Conservation (phyloP, 1,140 invertebrate species). For the Bacillus rossius region DNA sequence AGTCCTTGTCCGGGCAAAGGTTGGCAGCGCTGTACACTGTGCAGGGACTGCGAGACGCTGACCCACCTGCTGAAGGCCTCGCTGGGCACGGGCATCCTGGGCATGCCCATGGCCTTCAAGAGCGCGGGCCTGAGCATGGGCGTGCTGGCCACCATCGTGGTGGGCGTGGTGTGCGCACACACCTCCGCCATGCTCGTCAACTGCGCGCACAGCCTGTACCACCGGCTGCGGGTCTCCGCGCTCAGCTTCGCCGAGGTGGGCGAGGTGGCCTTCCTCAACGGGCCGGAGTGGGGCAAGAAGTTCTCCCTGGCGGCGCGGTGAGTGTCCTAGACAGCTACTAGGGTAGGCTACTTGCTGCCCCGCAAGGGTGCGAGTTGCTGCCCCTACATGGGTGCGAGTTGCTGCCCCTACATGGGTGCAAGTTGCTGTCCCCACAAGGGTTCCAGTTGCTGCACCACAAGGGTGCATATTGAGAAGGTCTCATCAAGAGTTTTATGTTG, state of each 20-base stretch:
- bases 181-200: slow-evolving; percentile 80
- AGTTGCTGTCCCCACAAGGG: too few species aligned
- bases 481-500: too few species aligned
- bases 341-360: too few species aligned
- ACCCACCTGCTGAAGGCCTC: slow-evolving; percentile 84
- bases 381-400: too few species aligned
- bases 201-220: slow-evolving; percentile 72
- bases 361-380: too few species aligned
- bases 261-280: slow-evolving; percentile 63
- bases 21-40: too few species aligned
- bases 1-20: too few species aligned
- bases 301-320: background rate
- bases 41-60: slow-evolving; percentile 73
- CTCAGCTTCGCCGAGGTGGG: slow-evolving; percentile 77
- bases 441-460: too few species aligned
- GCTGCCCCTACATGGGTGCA: too few species aligned
- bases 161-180: slow-evolving; percentile 78
- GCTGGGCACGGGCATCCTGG: slow-evolving; percentile 85
- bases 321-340: background rate
- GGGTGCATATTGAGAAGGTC: too few species aligned
- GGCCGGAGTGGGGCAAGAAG: slow-evolving; percentile 54
- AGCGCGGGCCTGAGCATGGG: slow-evolving; percentile 71
- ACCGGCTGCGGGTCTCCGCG: slow-evolving; percentile 55
- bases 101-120: slow-evolving; percentile 83
- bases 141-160: slow-evolving; percentile 69